Evolutionary conservation across 2,797 vertebrate genomes (phyloP), one percentile per base, ranked within the genome.

Genomic region (Pipistrellus nathusii): DNA sequence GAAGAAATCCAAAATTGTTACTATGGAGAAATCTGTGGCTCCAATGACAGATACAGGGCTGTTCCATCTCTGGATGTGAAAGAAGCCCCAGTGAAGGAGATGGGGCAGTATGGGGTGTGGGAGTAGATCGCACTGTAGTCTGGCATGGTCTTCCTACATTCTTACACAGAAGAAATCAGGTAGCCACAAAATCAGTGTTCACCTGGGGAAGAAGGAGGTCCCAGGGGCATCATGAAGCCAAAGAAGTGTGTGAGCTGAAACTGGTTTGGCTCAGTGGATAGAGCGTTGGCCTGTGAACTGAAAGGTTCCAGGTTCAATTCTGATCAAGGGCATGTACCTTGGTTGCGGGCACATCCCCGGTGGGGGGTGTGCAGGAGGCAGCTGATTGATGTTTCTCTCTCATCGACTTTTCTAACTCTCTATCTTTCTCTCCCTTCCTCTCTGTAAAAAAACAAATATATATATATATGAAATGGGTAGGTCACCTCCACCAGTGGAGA

Each of bases 401-500:
- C 44, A 44, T 44, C 44, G 44, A 44, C 11, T 9, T 44, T 44
- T 44, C 44, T 44, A 44, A 44, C 44, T 44, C 44, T 44, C 44
- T 41, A 41, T 41, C 38, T 7, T 41, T 44, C 44, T 44, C 44
- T 44, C 44, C 44, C 10, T 44, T 44, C 44, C 44, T 44, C 44
- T 44, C 10, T 44, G 44, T 44, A 44, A 44, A 44, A 44, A 44
- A 41, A 41, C 38, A 41, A 41, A 41, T 41, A 41, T 41, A 41
- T 44, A 44, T 44, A 44, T 44, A 44, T 44, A 44, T 44, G 44
- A 15, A 57, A 62, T 5, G 62, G 20, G 25, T 27, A 21, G 27
- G 11, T 38, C 7, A 5, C 1, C 62, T 46, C 12, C 13, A 13
- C 11, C 5, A 1, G 3, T 14, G 14, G n/a, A 35, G 20, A 27